A percentile compares a stretch with the other conserved stretches of the same genome.
phyloP scores from a whole-genome alignment of 2,113 vertebrate genomes.

The Porphyrio hochstetteri region DNA sequence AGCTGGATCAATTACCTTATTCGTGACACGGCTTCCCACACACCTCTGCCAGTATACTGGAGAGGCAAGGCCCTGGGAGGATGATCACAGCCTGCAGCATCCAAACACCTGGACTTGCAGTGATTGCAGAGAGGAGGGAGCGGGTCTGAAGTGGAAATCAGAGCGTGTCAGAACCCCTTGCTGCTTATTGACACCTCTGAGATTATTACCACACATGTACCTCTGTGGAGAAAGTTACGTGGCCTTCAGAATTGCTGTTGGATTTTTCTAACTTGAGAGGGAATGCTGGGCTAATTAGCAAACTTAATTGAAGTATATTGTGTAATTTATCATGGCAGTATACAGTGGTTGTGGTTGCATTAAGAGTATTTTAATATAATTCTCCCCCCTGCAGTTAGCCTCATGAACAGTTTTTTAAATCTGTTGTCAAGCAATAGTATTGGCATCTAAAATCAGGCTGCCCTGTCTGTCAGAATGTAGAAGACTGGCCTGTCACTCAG shows the following conservation, averaged over 20 bases:
- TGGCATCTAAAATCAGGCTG: neutral
- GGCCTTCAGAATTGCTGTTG: neutral
- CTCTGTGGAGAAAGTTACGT: neutral
- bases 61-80: neutral
- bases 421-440: neutral
- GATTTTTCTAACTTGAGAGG: neutral
- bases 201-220: neutral
- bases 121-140: neutral
- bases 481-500: neutral
- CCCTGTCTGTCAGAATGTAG: neutral
- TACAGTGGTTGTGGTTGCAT: neutral
- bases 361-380: neutral
- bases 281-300: neutral
- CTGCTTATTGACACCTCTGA: neutral
- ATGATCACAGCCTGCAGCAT: neutral
- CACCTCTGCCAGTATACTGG: neutral
- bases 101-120: neutral
- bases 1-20: neutral
- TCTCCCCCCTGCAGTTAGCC: neutral
- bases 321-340: neutral
- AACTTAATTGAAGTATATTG: neutral
- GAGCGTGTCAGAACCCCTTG: neutral
- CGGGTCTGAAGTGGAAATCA: neutral
- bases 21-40: neutral
- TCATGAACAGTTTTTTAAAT: neutral